These are phyloP conservation scores for Eutrigla gurnardus DNA, from an alignment of 2,797 vertebrate genomes.

Conservation along the genomic window DNA sequence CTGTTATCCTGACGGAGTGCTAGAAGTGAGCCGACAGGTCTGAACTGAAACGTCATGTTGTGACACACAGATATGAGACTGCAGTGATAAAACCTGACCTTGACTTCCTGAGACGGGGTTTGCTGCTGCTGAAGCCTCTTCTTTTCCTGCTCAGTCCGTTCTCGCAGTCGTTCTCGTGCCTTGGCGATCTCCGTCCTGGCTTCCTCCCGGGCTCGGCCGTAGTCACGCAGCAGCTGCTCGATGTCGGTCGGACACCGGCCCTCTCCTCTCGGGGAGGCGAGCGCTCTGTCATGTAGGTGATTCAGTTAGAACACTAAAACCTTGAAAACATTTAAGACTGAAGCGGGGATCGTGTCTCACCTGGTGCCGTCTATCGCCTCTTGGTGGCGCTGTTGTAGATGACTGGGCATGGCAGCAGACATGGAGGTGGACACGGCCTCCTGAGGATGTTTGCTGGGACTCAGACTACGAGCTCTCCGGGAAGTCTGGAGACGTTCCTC, in stretches of 20 bases:
- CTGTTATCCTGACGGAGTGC: too few species aligned
- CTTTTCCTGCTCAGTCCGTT: conserved; percentile 92
- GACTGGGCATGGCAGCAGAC: conserved; percentile 78
- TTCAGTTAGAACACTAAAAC: neutral
- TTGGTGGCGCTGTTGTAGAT: conserved; percentile 88
- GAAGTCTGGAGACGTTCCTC: conserved; percentile 86
- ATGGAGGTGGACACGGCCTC: conserved; percentile 52
- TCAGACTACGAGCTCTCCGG: conserved; percentile 88
- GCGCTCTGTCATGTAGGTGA: conserved; percentile 72
- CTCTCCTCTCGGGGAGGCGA: conserved; percentile 73
- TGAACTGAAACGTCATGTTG: neutral
- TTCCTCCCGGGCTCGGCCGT: conserved; percentile 91
- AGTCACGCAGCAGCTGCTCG: conserved; percentile 90
- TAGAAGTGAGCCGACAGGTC: too few species aligned
- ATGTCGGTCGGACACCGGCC: conserved; percentile 88
- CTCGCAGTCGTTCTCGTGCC: conserved; percentile 89
- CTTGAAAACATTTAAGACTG: neutral
- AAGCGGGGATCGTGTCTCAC: conserved; percentile 66
- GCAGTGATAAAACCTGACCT: conserved; percentile 75
- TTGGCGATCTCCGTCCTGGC: conserved; percentile 91
- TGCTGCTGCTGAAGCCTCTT: conserved; percentile 88
- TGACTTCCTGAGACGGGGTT: conserved; percentile 83
- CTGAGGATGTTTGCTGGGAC: conserved; percentile 86
- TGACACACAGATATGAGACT: neutral
- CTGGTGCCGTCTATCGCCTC: conserved; percentile 88